Conservation (phyloP, 2,797 vertebrate species). For the Dendrocincla fuliginosa region DNA sequence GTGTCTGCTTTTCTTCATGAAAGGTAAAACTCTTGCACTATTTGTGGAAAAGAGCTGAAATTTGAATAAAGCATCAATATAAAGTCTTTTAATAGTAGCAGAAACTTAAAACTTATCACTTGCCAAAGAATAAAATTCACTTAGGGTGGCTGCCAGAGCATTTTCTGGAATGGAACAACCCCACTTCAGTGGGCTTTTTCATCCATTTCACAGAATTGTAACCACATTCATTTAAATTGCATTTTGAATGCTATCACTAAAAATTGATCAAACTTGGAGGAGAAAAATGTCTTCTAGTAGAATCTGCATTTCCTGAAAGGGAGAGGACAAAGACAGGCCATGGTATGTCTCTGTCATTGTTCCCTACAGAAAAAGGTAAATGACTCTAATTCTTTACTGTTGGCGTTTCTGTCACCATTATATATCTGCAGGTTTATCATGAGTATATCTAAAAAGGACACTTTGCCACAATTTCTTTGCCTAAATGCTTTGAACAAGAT, state of each 20-base stretch:
- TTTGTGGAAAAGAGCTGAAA: not conserved
- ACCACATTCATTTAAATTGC: not conserved
- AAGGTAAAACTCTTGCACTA: not conserved
- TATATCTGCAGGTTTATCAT: not conserved
- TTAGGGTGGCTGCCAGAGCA: not conserved
- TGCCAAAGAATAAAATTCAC: not conserved
- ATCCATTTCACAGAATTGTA: not conserved
- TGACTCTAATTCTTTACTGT: not conserved
- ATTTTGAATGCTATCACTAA: not conserved
- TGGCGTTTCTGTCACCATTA: not conserved
- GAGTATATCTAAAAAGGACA: not conserved
- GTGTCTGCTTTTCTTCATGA: not conserved
- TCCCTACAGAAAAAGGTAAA: not conserved
- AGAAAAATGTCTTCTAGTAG: not conserved
- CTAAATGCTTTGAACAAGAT: not conserved
- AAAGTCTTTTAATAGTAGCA: not conserved
- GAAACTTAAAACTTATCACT: not conserved
- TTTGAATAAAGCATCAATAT: not conserved
- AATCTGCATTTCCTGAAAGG: not conserved
- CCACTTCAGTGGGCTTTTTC: not conserved
- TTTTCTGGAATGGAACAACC: not conserved
- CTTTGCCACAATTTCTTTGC: not conserved
- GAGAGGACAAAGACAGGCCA: not conserved
- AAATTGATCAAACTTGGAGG: not conserved
- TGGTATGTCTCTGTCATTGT: not conserved